Evolutionary conservation across 2,797 vertebrate species (phyloP).

Genomic region (Danio aesculapii): DNA sequence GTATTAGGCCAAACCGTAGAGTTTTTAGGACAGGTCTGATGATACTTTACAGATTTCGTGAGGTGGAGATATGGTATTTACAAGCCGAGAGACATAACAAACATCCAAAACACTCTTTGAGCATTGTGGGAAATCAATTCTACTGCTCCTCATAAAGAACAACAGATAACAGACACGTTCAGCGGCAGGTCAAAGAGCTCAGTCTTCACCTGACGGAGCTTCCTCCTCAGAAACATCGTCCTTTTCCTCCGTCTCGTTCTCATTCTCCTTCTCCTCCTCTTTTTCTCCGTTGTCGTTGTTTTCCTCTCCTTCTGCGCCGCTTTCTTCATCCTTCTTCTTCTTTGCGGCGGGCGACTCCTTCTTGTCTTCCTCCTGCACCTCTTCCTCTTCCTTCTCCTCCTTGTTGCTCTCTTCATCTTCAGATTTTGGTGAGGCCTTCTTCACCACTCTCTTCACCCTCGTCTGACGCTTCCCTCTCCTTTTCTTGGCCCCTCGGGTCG

Average conservation of each 20-base stretch:
- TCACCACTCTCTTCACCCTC: conserved; percentile 86
- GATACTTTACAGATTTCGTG: conserved; percentile 59
- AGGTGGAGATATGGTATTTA: conserved; percentile 64
- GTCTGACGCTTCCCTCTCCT: conserved; percentile 93
- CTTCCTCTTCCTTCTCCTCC: conserved; percentile 79
- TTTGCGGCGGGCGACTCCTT: conserved; percentile 86
- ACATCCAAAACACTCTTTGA: conserved; percentile 82
- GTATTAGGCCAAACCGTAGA: conserved; percentile 43
- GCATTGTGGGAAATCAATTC: conserved; percentile 65
- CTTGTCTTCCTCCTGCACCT: conserved; percentile 75
- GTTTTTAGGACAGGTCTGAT: conserved; percentile 51
- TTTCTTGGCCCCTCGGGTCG: conserved; percentile 93
- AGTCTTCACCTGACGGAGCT: conserved; percentile 96
- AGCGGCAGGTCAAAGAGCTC: conserved; percentile 70
- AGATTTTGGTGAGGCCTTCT: conserved; percentile 94
- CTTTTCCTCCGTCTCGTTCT: conserved; percentile 78
- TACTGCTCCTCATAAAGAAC: conserved; percentile 60
- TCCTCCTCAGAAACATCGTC: conserved; percentile 98
- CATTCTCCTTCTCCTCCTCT: conserved; percentile 71
- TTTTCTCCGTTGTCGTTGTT: conserved; percentile 68
- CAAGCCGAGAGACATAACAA: conserved; percentile 64
- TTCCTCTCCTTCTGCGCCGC: conserved; percentile 55
- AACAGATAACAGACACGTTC: conserved; percentile 62
- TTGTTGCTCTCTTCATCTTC: conserved; percentile 80
- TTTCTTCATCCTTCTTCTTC: conserved; percentile 53